Evolutionary conservation across 64 coral and sea anemone species (phyloP), one percentile per base, ranked within the genome.

Genomic region (Stylophora pistillata): DNA sequence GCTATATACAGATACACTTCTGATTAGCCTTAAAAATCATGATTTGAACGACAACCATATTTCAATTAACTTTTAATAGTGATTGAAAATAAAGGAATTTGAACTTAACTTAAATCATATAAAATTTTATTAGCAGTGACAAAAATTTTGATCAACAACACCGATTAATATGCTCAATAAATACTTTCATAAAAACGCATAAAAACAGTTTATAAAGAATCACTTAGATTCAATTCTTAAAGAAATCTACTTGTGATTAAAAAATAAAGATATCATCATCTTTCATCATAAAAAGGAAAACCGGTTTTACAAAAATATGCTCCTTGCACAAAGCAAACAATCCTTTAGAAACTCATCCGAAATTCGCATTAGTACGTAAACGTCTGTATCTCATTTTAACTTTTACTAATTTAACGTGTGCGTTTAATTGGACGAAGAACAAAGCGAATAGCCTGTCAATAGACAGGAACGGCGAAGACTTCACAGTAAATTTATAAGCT

Each of bases 151-250:
- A 78, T 56, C 75, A 13, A 26, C 18, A 25, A 56, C n/a, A n/a
- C n/a, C n/a, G n/a, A n/a, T n/a, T n/a, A n/a, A 4, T 11, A 28
- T 78, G 56, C 20, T 26, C 52, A 78, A 78, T 78, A 78, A 78
- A 78, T 78, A 78, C 2, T 77, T 77, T 55, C 9, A 55, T 14
- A 78, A 78, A 78, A 21, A 21, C 75, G 20, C 53, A 21, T 74
- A 2, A 41, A 74, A 41, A 37, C 30, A 6, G 16, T n/a, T 23
- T 65, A 18, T 25, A 68, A 11, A 68, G 21, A 25, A 26, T 1
- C 23, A 25, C 10, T n/a, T 12, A 25, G 58, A 20, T 17, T 5
- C 58, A 18, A 61, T 15, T 61, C 21, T 61, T 11, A 61, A 61
- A 61, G 1, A 64, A 64, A 20, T 21, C 17, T 60, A 60, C 58